phyloP scores from a whole-genome alignment of 1,140 invertebrate species.

The Cecropterus lyciades region DNA sequence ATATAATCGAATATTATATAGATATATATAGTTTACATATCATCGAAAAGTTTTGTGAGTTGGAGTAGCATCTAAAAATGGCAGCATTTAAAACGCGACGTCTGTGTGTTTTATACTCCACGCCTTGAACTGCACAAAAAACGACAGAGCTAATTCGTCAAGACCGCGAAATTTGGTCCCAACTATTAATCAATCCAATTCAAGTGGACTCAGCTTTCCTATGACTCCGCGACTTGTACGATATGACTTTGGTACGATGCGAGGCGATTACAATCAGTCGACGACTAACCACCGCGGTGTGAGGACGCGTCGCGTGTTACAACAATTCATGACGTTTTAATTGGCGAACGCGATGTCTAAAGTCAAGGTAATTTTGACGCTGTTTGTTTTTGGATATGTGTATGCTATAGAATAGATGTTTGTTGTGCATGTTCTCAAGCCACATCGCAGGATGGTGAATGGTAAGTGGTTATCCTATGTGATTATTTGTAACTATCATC shows the following conservation, averaged over 20 bases:
- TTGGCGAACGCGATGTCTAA: slow-evolving; percentile 67
- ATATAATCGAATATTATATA: no score
- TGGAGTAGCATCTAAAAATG: neutral
- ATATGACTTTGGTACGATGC: slow-evolving; percentile 9
- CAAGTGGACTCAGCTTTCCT: slow-evolving; percentile 39
- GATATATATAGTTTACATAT: no score
- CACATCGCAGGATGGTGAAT: neutral
- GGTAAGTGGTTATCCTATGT: slow-evolving; percentile 2
- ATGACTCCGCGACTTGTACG: slow-evolving; percentile 19
- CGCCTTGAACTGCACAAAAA: slow-evolving; percentile 9
- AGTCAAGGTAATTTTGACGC: slow-evolving; percentile 63
- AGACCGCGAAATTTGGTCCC: slow-evolving; percentile 33
- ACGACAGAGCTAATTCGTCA: slow-evolving; percentile 31
- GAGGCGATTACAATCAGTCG: slow-evolving; percentile 19
- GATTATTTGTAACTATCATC: neutral
- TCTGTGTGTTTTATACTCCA: neutral
- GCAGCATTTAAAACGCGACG: neutral
- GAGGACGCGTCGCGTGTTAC: slow-evolving; percentile 33
- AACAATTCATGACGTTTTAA: slow-evolving; percentile 44
- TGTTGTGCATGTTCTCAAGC: slow-evolving; percentile 14
- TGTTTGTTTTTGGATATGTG: slow-evolving; percentile 38
- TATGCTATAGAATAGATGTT: slow-evolving; percentile 7
- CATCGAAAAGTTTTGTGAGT: neutral
- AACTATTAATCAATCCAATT: slow-evolving; percentile 44
- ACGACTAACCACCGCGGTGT: slow-evolving; percentile 16